Evolutionary conservation across 2,888 invertebrate genomes (phyloP).

Genomic region (Anoncus sp.): DNA sequence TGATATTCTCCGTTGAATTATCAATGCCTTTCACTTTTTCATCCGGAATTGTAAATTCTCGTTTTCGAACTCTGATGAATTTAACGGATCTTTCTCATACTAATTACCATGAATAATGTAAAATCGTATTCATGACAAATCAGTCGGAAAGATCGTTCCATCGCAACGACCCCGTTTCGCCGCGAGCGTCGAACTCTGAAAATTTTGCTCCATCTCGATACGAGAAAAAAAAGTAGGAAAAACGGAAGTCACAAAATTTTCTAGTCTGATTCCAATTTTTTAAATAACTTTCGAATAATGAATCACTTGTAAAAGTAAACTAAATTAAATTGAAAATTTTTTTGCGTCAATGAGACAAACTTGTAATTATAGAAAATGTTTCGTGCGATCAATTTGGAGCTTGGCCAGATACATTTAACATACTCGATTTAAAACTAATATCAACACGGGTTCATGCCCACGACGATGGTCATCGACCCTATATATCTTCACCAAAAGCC

Average conservation of each 20-base stretch:
- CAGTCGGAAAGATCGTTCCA: too few species aligned
- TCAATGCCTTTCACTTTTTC: neutral
- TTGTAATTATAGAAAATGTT: neutral
- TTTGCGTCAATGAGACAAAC: neutral
- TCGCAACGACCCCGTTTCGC: too few species aligned
- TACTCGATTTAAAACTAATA: neutral
- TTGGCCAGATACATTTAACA: conserved; percentile 12
- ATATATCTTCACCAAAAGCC: neutral
- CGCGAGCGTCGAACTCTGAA: too few species aligned
- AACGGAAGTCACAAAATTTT: neutral
- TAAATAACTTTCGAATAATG: neutral
- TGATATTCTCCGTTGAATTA: neutral
- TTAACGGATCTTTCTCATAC: neutral
- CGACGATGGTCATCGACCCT: conserved; percentile 21
- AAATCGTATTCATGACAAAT: conserved; percentile 1
- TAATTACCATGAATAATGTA: neutral
- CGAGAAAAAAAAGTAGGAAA: neutral
- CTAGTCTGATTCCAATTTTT: neutral
- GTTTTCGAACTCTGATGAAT: neutral
- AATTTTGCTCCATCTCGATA: too few species aligned
- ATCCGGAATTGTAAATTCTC: neutral
- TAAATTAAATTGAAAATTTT: neutral
- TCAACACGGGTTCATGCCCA: neutral
- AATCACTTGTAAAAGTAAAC: neutral
- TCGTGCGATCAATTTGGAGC: neutral